Conservation (phyloP, 2,888 invertebrate genomes). For the Enoplolaimus lenunculus region DNA sequence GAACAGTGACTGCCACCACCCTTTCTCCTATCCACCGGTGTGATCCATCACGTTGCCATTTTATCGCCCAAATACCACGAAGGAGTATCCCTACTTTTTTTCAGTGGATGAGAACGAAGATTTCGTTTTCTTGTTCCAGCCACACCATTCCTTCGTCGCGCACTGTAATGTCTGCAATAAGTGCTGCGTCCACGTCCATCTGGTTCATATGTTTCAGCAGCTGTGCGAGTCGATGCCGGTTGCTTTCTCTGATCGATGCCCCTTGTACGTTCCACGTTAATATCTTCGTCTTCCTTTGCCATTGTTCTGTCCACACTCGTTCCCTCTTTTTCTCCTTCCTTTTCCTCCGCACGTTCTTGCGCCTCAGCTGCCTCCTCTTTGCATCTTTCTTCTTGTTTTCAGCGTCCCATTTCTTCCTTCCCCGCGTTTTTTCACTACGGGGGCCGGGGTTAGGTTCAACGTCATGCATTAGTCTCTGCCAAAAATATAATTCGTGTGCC, state of each 20-base stretch:
- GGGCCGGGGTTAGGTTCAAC: background rate
- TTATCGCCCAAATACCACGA: background rate
- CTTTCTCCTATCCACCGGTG: background rate
- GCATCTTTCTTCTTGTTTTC: background rate
- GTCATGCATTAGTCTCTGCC: background rate
- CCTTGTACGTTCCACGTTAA: background rate
- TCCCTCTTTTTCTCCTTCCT: background rate
- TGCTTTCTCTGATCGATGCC: background rate
- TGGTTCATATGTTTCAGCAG: background rate
- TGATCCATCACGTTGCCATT: background rate
- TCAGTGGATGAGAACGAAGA: background rate
- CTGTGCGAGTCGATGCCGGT: background rate
- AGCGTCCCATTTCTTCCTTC: background rate
- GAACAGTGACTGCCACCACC: background rate
- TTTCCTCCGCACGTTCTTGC: background rate
- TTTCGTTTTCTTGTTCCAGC: background rate
- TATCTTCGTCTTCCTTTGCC: background rate
- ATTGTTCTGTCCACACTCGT: background rate
- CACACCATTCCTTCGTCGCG: background rate
- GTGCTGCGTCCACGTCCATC: background rate
- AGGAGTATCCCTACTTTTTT: background rate
- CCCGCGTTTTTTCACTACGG: background rate
- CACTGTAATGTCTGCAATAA: background rate
- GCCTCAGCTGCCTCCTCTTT: background rate
- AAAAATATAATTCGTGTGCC: background rate